Percentiles rank a stretch among this genome's conserved stretches.
Evolutionary conservation across 2,888 invertebrate species (phyloP).

Genomic region (Brachyopa scutellaris): DNA sequence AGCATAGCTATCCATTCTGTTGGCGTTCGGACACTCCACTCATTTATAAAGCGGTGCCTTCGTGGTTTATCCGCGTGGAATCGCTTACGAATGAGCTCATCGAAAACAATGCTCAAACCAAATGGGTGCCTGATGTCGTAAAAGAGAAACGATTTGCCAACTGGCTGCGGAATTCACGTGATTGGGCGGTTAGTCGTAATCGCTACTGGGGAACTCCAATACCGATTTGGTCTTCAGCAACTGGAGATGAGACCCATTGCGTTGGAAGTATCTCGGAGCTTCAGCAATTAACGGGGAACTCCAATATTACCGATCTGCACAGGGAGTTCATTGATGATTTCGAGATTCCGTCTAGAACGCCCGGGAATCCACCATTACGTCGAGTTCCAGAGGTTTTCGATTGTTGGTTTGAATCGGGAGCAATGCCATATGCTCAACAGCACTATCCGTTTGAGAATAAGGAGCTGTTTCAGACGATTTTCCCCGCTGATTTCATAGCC

Average conservation of each 20-base stretch:
- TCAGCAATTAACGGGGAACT: conserved; percentile 88
- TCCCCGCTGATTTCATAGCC: conserved; percentile 98
- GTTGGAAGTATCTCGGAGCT: conserved; percentile 95
- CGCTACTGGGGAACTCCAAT: conserved; percentile 99
- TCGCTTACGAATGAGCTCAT: conserved; percentile 90
- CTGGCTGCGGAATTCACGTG: conserved; percentile 96
- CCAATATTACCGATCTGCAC: conserved; percentile 92
- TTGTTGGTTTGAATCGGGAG: conserved; percentile 99
- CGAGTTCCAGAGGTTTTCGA: conserved; percentile 97
- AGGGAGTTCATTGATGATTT: conserved; percentile 94
- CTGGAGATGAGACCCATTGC: conserved; percentile 93
- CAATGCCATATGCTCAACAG: conserved; percentile 95
- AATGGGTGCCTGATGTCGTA: conserved; percentile 96
- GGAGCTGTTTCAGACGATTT: conserved; percentile 86
- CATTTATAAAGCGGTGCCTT: conserved; percentile 97
- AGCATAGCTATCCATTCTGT: conserved; percentile 95
- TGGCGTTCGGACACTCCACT: conserved; percentile 99
- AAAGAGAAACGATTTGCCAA: conserved; percentile 97
- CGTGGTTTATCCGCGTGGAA: conserved; percentile 97
- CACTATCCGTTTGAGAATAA: conserved; percentile 96
- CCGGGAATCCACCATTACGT: conserved; percentile 91
- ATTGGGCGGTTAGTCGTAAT: conserved; percentile 98
- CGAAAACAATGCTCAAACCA: conserved; percentile 89
- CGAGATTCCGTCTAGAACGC: conserved; percentile 91
- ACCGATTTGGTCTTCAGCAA: conserved; percentile 95